Evolutionary conservation across 2,797 vertebrate species (phyloP).

Genomic region (Liparis tanakae): DNA sequence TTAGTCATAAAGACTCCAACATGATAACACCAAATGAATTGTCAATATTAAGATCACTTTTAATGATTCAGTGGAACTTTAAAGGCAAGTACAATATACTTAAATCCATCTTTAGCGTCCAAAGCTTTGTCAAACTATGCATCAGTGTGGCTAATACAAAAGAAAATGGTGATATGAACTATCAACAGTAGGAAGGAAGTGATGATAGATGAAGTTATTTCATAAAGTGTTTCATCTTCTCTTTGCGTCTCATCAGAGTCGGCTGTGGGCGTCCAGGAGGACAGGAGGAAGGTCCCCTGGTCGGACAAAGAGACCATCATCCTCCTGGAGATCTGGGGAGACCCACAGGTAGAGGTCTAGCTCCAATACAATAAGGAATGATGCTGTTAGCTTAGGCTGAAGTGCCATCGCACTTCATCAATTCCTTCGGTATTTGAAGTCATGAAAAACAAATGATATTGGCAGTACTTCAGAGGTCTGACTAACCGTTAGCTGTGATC

Average conservation of each 20-base stretch:
- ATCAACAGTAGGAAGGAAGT: background rate
- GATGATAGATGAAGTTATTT: background rate
- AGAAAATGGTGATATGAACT: background rate
- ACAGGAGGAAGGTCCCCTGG: slow-evolving; percentile 82
- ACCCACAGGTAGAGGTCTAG: slow-evolving; percentile 60
- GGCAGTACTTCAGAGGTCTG: background rate
- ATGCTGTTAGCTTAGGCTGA: background rate
- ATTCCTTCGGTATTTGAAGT: background rate
- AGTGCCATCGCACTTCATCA: background rate
- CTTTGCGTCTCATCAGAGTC: slow-evolving; percentile 54
- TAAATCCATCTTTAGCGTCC: background rate
- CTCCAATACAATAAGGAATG: background rate
- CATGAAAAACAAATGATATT: background rate
- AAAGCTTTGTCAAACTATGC: background rate
- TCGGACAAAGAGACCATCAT: slow-evolving; percentile 81
- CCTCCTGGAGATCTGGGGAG: slow-evolving; percentile 82
- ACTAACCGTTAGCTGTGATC: background rate
- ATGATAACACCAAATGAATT: background rate
- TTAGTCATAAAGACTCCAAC: no score
- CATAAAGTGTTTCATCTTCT: background rate
- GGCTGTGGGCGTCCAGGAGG: slow-evolving; percentile 67
- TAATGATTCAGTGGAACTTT: background rate
- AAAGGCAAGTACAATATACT: background rate
- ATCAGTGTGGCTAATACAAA: slow-evolving; percentile 6
- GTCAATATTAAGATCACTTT: background rate